These are phyloP conservation scores for Stenopsyche tienmushanensis DNA, from an alignment of 1,140 invertebrate genomes.

Conservation along the genomic window DNA sequence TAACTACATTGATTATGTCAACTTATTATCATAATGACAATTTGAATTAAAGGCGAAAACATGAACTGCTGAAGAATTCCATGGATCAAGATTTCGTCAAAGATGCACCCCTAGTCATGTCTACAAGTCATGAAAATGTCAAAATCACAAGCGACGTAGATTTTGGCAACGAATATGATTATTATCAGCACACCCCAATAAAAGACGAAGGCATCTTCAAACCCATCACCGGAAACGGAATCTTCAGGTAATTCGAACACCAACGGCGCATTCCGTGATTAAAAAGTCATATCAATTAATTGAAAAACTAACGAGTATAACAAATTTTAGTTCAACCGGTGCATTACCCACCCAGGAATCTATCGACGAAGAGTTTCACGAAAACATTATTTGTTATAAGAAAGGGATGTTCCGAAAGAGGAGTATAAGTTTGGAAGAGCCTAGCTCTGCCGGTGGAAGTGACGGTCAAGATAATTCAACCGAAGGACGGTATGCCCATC, in stretches of 20 bases:
- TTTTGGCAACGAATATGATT: conserved; percentile 49
- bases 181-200: conserved; percentile 60
- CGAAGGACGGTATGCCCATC: conserved; percentile 24
- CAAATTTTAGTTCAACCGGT: conserved; percentile 34
- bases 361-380: conserved; percentile 71
- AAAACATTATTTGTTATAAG: conserved; percentile 70
- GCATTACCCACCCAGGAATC: conserved; percentile 47
- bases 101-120: conserved; percentile 55
- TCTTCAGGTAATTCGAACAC: conserved; percentile 46
- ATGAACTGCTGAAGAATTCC: conserved; percentile 46
- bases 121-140: conserved; percentile 62
- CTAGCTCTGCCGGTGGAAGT: conserved; percentile 42
- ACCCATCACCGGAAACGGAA: conserved; percentile 49
- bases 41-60: conserved; percentile 48
- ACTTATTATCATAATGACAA: not conserved
- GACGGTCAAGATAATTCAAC: conserved; percentile 44
- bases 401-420: conserved; percentile 70
- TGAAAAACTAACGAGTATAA: too few species aligned
- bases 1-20: not conserved
- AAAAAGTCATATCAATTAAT: too few species aligned
- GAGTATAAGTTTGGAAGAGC: conserved; percentile 67
- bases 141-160: conserved; percentile 49
- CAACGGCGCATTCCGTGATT: too few species aligned
- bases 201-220: conserved; percentile 61
- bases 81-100: conserved; percentile 49